Evolutionary conservation across 2,888 invertebrate genomes (phyloP), one percentile per base, ranked within the genome.

Genomic region (Cecidostiba fungosa): DNA sequence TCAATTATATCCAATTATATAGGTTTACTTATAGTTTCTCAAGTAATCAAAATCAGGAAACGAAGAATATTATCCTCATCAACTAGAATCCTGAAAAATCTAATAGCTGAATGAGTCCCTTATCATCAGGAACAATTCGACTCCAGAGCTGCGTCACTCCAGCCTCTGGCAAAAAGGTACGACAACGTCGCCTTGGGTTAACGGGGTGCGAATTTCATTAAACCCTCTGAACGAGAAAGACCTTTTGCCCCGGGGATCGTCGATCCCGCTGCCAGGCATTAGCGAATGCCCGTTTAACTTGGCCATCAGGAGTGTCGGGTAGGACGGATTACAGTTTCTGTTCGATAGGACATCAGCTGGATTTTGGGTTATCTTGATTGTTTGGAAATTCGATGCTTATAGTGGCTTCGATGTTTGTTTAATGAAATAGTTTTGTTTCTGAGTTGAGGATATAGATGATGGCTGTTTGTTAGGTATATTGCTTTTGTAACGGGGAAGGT

Each of bases 141-240:
- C 54, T 59, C 54, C 54, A 5, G 3, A 50, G 19, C 16, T 19
- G 54, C 54, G 54, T 59, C 54, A 23, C 19, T n/a, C 8, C n/a
- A 8, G n/a, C 23, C 54, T 23, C 54, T 0, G 54, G 54, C 54
- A n/a, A 59, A 59, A 59, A 59, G 19, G 54, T 59, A n/a, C n/a
- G n/a, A 59, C n/a, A 8, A n/a, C 54, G 54, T 59, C 54, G 54
- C 54, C n/a, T 59, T 23, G n/a, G 54, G n/a, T 59, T 59, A 59
- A 59, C 54, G n/a, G 50, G 54, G n/a, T 59, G 54, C 54, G 54
- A 59, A 66, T 66, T 66, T 29, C 66, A 66, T 66, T 66, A 66
- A 66, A 12, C 66, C 16, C n/a, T 26, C 66, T 26, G 29, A 29
- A 12, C 29, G 66, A 29, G 14, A 23, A 66, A 66, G 66, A 29